Base-by-base conservation (phyloP, 2,888 invertebrate species). In the Peribatodes rhomboidaria region DNA sequence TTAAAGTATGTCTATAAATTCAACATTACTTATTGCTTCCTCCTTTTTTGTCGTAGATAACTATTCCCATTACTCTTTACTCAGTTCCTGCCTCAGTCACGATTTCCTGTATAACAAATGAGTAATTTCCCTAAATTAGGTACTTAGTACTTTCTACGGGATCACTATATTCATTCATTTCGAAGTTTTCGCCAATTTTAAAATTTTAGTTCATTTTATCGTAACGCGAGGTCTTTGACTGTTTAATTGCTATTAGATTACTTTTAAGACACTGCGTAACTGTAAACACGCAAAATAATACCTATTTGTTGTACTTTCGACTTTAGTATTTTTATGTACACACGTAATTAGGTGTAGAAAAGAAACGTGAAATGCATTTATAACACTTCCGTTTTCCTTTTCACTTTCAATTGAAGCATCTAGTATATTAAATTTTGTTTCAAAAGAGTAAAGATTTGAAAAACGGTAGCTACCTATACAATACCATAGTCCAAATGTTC, bases 21-120 rank as follows among this genome's bases (percentile, higher is more conserved):
- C 11, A 47, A 31, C 27, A 27, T 41, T 22, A 61, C 46, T 54
- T 39, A 61, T 61, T 54, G 33, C 55, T 61, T 55, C 61, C 56
- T 50, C 35, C 11, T 16, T 50, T 50, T 54, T 55, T n/a, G 49
- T 55, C 39, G 41, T 50, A 22, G 41, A 35, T 49, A 42, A 44
- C 53, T 58, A 58, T 58, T 46, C 11, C 50, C 16, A 53, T 41
- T 58, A 52, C 35, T 37, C 20, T 61, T 50, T 55, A 56, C 16
- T 61, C 42, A 56, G 61, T 62, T 57, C 63, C 65, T 52, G 59
- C 47, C 39, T 49, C 18, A 44, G 22, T 46, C 27, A 55, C 50
- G 47, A 60, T 27, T 56, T 55, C 42, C 52, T 37, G 55, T 54
- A 52, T 55, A 22, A n/a, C 35, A 41, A 35, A 44, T 59, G 41